These are phyloP conservation scores for Amblyornis subalaris DNA, from an alignment of 2,113 vertebrate genomes.

Conservation along the genomic window DNA sequence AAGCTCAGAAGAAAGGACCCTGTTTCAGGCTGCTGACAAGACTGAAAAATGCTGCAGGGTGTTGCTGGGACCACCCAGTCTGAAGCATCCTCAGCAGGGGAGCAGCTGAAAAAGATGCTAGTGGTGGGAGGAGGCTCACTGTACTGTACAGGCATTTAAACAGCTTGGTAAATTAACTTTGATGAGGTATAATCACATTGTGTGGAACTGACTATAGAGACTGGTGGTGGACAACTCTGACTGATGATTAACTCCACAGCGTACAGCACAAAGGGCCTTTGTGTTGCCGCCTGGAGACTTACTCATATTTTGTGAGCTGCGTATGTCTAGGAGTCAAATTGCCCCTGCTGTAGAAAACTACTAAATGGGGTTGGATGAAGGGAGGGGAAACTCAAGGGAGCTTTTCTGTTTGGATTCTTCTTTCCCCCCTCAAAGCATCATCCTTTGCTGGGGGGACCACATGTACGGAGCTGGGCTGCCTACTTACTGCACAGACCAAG, in stretches of 20 bases:
- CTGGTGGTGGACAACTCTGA: background rate
- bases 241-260: background rate
- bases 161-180: slow-evolving; percentile 13
- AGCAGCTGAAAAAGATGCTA: background rate
- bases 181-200: background rate
- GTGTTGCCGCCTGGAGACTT: background rate
- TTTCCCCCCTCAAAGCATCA: background rate
- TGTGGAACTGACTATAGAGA: background rate
- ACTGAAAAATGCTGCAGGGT: slow-evolving; percentile 17
- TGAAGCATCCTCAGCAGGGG: background rate
- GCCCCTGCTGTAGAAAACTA: background rate
- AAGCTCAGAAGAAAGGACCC: slow-evolving; percentile 24
- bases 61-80: slow-evolving; percentile 48
- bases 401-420: background rate
- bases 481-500: background rate
- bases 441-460: background rate
- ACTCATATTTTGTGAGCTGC: background rate
- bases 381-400: background rate
- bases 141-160: background rate
- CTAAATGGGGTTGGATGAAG: background rate
- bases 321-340: background rate
- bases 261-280: background rate
- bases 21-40: slow-evolving; percentile 48
- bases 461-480: background rate
- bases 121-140: background rate